Base-by-base conservation (phyloP, 2,888 invertebrate genomes). In the Sisyra terminalis region DNA sequence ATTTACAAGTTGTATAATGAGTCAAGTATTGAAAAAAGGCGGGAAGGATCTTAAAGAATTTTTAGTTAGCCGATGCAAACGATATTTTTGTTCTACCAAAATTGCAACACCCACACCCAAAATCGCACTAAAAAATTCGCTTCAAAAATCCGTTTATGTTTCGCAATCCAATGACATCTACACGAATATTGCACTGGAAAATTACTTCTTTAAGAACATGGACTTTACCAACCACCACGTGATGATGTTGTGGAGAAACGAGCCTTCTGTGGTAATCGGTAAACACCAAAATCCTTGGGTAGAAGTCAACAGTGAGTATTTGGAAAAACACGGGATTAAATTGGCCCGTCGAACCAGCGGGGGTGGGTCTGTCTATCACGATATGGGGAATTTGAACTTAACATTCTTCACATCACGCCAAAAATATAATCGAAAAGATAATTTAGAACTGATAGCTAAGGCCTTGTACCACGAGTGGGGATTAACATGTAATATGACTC, bases 281-380 rank as follows among this genome's bases (percentile, higher is more conserved):
- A 75, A 89, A 44, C 89, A 96, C 62, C 97, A 97, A 62, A 98
- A 98, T 63, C 92, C 94, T 1, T 98, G 94, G 84, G 60, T 80
- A 29, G 97, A 98, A 61, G 81, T 87, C 2, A 85, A 96, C 60
- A 65, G 88, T 2, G 69, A 75, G 2, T 68, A 70, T 35, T 60
- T 86, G 39, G 57, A 68, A 46, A 73, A 77, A 39, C 67, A 71
- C 34, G 78, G 77, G 11, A 77, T 96, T 44, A 67, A 73, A 9
- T 54, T 94, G 46, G 94, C 86, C 0, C 73, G 98, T 45, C 73
- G 98, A 34, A 88, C 88, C 56, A 94, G 94, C 61, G 97, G 97
- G 18, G 86, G 98, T 46, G 97, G 96, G 17, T 83, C 94, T 3
- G 94, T 98, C 16, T 98, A 89, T 61, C 97, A 98, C 60, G 97